Percentiles rank a stretch among this genome's conserved stretches.
phyloP scores from a whole-genome alignment of 2,797 vertebrate species.

The Toxotes lorentzi region DNA sequence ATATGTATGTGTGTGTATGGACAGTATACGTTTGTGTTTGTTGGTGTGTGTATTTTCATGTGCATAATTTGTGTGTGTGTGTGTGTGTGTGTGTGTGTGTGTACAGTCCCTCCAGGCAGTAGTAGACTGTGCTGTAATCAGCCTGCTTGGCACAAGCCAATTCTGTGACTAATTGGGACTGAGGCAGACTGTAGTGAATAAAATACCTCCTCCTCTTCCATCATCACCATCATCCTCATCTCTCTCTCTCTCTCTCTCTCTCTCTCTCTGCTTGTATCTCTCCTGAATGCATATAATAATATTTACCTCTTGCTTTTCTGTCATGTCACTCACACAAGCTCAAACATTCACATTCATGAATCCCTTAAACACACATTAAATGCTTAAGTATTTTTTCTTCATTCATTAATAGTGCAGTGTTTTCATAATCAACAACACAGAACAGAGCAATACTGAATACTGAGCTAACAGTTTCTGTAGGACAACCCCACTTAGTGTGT shows the following conservation, averaged over 20 bases:
- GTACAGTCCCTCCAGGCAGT: conserved; percentile 43
- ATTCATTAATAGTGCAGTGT: background rate
- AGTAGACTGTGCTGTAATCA: conserved; percentile 61
- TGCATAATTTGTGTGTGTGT: conserved; percentile 21
- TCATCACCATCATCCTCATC: conserved; percentile 37
- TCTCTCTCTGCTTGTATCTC: background rate
- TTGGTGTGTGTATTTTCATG: conserved; percentile 5
- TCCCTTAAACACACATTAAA: background rate
- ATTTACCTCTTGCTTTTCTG: conserved; percentile 15
- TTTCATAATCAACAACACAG: conserved; percentile 43
- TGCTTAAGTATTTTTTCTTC: background rate
- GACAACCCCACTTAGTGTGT: background rate
- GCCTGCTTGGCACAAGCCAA: conserved; percentile 62
- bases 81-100: conserved; percentile 36
- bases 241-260: conserved; percentile 18
- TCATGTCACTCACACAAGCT: background rate
- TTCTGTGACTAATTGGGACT: conserved; percentile 74
- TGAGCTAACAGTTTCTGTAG: conserved; percentile 28
- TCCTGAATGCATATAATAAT: conserved; percentile 25
- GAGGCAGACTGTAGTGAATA: conserved; percentile 68
- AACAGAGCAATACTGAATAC: conserved; percentile 6
- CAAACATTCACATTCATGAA: background rate
- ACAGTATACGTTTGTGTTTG: background rate
- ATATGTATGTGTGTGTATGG: conserved; percentile 16
- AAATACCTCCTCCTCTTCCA: conserved; percentile 57